A percentile compares a stretch with the other conserved stretches of the same genome.
phyloP scores from a whole-genome alignment of 1,140 invertebrate species.

The Drosophila nasuta region DNA sequence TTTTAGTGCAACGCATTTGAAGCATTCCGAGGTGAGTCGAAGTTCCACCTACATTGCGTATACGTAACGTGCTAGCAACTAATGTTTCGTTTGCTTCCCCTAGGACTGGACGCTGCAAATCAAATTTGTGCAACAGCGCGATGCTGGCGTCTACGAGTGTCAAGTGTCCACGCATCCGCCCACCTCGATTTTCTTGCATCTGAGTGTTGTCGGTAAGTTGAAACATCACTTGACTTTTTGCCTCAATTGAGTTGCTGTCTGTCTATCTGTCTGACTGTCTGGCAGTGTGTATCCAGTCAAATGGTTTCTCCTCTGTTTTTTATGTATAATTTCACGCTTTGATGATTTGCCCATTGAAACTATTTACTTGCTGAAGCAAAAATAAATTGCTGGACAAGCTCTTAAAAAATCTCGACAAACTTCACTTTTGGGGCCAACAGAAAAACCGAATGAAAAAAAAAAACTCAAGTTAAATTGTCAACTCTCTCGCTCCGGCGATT shows the following conservation, averaged over 20 bases:
- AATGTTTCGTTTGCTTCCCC: background rate
- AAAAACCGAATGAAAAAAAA: background rate
- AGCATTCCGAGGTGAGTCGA: constrained; percentile 90
- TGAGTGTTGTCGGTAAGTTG: constrained; percentile 93
- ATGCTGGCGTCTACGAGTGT: constrained; percentile 93
- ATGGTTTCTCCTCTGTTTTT: constrained; percentile 19
- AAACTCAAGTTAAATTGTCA: constrained; percentile 30
- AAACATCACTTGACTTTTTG: constrained; percentile 22
- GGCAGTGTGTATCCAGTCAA: constrained; percentile 1
- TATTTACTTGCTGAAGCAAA: constrained; percentile 44
- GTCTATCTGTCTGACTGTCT: background rate
- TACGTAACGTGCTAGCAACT: constrained; percentile 48
- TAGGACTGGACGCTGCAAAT: constrained; percentile 95
- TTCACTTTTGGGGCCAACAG: constrained; percentile 30
- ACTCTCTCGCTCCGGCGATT: constrained; percentile 14
- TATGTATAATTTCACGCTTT: constrained; percentile 66
- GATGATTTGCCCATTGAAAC: constrained; percentile 43
- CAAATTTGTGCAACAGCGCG: constrained; percentile 91
- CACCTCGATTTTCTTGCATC: constrained; percentile 92
- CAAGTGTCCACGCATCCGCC: constrained; percentile 95
- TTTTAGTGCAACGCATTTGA: constrained; percentile 93
- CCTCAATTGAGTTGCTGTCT: background rate
- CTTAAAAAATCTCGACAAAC: constrained; percentile 50
- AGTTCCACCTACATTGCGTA: constrained; percentile 10
- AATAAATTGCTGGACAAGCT: constrained; percentile 56